phyloP scores from a whole-genome alignment of 2,888 invertebrate genomes.

The Dexiosoma caninum region DNA sequence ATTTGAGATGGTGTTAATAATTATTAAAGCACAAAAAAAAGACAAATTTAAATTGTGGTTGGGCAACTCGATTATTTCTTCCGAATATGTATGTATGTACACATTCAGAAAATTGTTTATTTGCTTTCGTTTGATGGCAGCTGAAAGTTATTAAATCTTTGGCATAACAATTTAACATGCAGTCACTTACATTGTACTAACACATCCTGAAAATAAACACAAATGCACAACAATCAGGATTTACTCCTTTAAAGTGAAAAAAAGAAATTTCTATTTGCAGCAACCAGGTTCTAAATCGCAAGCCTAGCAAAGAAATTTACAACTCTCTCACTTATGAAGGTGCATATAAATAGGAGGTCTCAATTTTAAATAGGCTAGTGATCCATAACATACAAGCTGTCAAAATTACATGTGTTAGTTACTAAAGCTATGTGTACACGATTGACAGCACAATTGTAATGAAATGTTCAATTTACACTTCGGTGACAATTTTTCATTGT shows the following conservation, averaged over 20 bases:
- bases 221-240: slow-evolving; percentile 24
- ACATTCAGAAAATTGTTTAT: not conserved
- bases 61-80: slow-evolving; percentile 39
- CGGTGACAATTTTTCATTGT: too few relatives aligned
- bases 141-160: slow-evolving; percentile 62
- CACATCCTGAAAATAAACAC: too few relatives aligned
- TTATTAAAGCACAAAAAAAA: slow-evolving; percentile 54
- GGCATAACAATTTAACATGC: slow-evolving; percentile 49
- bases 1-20: slow-evolving; percentile 63
- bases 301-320: slow-evolving; percentile 38
- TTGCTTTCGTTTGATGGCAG: slow-evolving; percentile 19
- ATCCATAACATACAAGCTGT: too few relatives aligned
- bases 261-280: not conserved
- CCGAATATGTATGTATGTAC: too few relatives aligned
- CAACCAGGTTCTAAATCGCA: slow-evolving; percentile 37
- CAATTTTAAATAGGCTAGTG: too few relatives aligned
- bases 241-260: not conserved
- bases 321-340: slow-evolving; percentile 50
- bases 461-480: too few relatives aligned
- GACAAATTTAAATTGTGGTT: slow-evolving; percentile 59
- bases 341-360: too few relatives aligned
- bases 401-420: too few relatives aligned
- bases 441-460: too few relatives aligned
- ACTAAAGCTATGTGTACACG: too few relatives aligned
- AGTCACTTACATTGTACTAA: too few relatives aligned